Percentiles rank a stretch among this genome's conserved stretches.
Evolutionary conservation across 2,113 vertebrate genomes (phyloP).

Genomic region (Megaleporinus macrocephalus): DNA sequence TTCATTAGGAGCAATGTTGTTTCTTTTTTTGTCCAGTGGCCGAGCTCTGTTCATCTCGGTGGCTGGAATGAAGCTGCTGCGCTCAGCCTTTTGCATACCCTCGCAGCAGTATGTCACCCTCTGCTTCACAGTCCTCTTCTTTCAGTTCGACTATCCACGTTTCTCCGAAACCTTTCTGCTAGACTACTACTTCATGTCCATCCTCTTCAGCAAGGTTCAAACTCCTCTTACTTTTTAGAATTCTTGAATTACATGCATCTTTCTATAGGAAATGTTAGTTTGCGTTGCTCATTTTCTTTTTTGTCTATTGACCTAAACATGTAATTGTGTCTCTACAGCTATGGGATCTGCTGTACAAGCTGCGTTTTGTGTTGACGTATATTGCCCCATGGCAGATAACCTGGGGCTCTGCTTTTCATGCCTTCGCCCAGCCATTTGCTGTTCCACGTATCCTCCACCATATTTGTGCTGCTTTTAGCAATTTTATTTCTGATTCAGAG

Average conservation of each 20-base stretch:
- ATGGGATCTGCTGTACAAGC: constrained; percentile 91
- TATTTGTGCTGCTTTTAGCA: no score
- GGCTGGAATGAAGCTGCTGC: constrained; percentile 89
- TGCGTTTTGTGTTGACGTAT: constrained; percentile 91
- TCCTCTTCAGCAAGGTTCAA: constrained; percentile 90
- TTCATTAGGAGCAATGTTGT: background rate
- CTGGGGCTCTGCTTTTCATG: constrained; percentile 92
- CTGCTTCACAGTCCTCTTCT: constrained; percentile 90
- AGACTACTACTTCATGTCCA: constrained; percentile 91
- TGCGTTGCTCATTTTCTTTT: background rate
- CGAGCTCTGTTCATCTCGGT: constrained; percentile 87
- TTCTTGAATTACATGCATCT: background rate
- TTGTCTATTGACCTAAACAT: background rate
- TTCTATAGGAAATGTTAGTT: background rate
- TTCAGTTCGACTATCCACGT: constrained; percentile 88
- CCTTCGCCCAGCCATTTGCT: constrained; percentile 90
- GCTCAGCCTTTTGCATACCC: constrained; percentile 86
- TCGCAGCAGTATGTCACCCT: constrained; percentile 89
- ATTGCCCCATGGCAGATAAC: constrained; percentile 95
- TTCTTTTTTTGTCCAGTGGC: constrained; percentile 70
- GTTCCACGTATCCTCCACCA: constrained; percentile 88
- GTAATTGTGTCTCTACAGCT: constrained; percentile 71
- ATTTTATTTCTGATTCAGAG: background rate
- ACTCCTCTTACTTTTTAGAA: background rate
- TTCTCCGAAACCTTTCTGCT: constrained; percentile 90